Percentiles rank a stretch among this genome's conserved stretches.
These are phyloP conservation scores for Homarus americanus DNA, from an alignment of 1,140 invertebrate genomes.

Conservation along the genomic window DNA sequence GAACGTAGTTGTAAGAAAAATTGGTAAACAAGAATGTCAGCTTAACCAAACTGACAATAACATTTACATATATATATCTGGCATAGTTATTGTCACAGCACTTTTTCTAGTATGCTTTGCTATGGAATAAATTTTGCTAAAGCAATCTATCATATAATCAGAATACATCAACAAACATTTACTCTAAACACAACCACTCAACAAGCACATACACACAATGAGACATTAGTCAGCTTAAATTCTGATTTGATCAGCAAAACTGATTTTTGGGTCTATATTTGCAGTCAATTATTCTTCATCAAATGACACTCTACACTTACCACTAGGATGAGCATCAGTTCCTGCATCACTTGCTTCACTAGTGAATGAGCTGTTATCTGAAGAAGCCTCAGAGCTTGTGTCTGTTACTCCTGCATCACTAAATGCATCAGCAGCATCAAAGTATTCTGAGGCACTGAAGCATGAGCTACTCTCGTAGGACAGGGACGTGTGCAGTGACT, in stretches of 20 bases:
- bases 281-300: neutral
- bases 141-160: too few species aligned
- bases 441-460: conserved; percentile 86
- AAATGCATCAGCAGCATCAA: conserved; percentile 82
- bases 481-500: conserved; percentile 82
- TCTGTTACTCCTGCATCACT: conserved; percentile 68
- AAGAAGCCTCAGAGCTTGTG: conserved; percentile 73
- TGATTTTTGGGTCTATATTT: neutral
- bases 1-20: too few species aligned
- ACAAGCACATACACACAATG: neutral
- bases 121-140: too few species aligned
- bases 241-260: neutral
- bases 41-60: too few species aligned
- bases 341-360: conserved; percentile 74
- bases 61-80: too few species aligned
- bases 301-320: conserved; percentile 58
- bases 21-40: too few species aligned
- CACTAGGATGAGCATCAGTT: conserved; percentile 74
- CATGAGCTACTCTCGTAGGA: conserved; percentile 86
- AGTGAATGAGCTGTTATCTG: conserved; percentile 70
- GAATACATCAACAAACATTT: too few species aligned
- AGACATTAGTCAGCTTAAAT: neutral
- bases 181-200: too few species aligned
- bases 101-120: too few species aligned
- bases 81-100: too few species aligned